Percentiles rank a stretch among this genome's conserved stretches.
These are phyloP conservation scores for Neodiprion fabricii DNA, from an alignment of 1,140 invertebrate genomes.

Conservation along the genomic window DNA sequence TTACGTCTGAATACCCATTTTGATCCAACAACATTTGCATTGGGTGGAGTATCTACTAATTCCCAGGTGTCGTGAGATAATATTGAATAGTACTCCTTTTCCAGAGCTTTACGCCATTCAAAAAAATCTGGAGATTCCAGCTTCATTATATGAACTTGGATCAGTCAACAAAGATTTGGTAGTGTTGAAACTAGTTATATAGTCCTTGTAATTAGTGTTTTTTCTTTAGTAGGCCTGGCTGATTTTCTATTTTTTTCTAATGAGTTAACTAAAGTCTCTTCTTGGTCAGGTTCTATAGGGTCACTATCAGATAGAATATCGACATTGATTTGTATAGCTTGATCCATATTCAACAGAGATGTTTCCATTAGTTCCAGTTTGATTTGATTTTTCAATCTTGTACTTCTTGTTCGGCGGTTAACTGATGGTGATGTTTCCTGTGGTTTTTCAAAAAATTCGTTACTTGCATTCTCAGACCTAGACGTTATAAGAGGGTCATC, in stretches of 20 bases:
- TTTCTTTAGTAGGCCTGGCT: neutral
- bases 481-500: too few species aligned
- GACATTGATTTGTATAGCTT: too few species aligned
- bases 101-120: constrained; percentile 45
- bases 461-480: too few species aligned
- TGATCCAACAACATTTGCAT: constrained; percentile 34
- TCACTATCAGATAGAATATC: neutral
- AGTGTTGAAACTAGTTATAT: neutral
- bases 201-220: neutral
- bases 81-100: constrained; percentile 37
- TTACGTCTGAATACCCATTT: neutral
- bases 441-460: too few species aligned
- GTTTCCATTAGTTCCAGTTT: too few species aligned
- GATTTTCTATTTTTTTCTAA: neutral
- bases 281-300: neutral
- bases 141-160: neutral
- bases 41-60: constrained; percentile 35
- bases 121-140: neutral
- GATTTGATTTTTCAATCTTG: too few species aligned
- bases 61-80: constrained; percentile 36
- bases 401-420: too few species aligned
- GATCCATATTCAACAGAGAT: too few species aligned
- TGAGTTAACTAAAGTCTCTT: neutral
- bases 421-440: too few species aligned
- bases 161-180: neutral